These are phyloP conservation scores for Poecilobothrus nobilitatus DNA, from an alignment of 2,888 invertebrate species.

Conservation along the genomic window DNA sequence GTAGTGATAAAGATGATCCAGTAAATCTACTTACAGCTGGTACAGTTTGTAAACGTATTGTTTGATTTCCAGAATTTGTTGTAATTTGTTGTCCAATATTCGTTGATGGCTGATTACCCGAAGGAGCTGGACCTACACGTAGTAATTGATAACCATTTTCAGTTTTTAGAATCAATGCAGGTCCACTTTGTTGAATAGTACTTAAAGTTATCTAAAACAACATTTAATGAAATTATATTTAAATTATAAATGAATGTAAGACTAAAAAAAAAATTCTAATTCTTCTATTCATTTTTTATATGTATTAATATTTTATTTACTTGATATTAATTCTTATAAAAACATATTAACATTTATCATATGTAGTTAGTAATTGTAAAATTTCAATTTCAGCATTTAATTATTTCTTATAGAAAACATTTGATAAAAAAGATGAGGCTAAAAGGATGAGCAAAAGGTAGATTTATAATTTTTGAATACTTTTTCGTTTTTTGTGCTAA, in stretches of 20 bases:
- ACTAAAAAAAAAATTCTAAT: conserved; percentile 10
- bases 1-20: conserved; percentile 53
- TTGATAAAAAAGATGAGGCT: too few species aligned
- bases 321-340: too few species aligned
- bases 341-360: too few species aligned
- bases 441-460: too few species aligned
- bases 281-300: conserved; percentile 5
- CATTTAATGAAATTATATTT: conserved; percentile 14
- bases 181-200: conserved; percentile 79
- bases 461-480: too few species aligned
- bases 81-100: conserved; percentile 42
- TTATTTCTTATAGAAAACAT: too few species aligned
- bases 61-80: conserved; percentile 56
- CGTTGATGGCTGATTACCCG: conserved; percentile 44
- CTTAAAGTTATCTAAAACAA: conserved; percentile 74
- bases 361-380: too few species aligned
- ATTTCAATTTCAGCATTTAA: too few species aligned
- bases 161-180: conserved; percentile 85
- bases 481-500: too few species aligned
- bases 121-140: conserved; percentile 74
- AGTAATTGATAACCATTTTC: conserved; percentile 93
- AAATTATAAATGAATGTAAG: conserved; percentile 14
- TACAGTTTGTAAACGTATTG: conserved; percentile 79
- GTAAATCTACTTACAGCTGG: conserved; percentile 76
- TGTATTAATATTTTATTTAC: too few species aligned